Percentiles rank a stretch among this genome's conserved stretches.
phyloP scores from a whole-genome alignment of 2,797 vertebrate genomes.

The Chrosomus eos region DNA sequence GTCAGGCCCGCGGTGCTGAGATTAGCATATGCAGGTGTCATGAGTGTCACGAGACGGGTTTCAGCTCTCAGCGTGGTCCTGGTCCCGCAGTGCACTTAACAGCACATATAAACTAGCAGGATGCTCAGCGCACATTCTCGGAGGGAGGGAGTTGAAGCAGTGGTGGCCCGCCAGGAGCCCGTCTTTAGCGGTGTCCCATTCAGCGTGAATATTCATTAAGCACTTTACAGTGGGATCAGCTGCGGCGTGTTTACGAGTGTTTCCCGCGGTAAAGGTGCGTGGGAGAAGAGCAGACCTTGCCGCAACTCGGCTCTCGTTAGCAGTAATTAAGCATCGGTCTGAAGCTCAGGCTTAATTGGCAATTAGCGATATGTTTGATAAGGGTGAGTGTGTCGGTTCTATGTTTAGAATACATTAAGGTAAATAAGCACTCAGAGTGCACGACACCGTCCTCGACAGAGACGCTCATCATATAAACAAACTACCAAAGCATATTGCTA shows the following conservation, averaged over 20 bases:
- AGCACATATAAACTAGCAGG: constrained; percentile 58
- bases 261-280: constrained; percentile 29
- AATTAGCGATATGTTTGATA: constrained; percentile 77
- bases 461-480: constrained; percentile 7
- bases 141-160: constrained; percentile 57
- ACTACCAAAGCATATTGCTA: neutral
- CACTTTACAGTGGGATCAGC: constrained; percentile 47
- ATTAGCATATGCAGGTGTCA: constrained; percentile 56
- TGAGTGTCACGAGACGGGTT: constrained; percentile 2
- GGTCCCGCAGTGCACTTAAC: constrained; percentile 66
- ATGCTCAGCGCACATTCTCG: neutral
- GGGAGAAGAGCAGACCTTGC: constrained; percentile 67
- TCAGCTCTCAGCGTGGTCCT: constrained; percentile 67
- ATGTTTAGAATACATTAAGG: constrained; percentile 72
- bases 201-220: constrained; percentile 74
- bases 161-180: constrained; percentile 57
- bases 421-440: constrained; percentile 65
- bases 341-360: constrained; percentile 78
- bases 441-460: neutral
- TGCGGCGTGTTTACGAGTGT: constrained; percentile 29
- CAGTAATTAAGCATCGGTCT: constrained; percentile 78
- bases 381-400: constrained; percentile 74
- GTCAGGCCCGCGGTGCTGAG: constrained; percentile 20
- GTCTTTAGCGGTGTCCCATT: constrained; percentile 59
- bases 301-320: constrained; percentile 74